These are phyloP conservation scores for Gari tellinella DNA, from an alignment of 2,888 invertebrate genomes.

Conservation along the genomic window DNA sequence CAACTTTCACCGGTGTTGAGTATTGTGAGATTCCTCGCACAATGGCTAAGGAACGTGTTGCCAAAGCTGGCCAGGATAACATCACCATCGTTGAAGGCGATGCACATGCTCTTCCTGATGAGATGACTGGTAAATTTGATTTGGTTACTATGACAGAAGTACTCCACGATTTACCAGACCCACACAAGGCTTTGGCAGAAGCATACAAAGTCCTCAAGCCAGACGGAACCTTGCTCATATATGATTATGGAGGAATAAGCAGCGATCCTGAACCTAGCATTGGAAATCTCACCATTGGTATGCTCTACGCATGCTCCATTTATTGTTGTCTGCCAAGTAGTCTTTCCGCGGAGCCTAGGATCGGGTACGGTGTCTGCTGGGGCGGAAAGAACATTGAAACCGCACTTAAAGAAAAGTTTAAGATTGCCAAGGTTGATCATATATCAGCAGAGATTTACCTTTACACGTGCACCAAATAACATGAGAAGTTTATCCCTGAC, in stretches of 20 bases:
- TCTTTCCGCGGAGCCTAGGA: neutral
- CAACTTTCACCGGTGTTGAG: conserved; percentile 35
- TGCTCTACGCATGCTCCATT: neutral
- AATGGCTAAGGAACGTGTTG: conserved; percentile 13
- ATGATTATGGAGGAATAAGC: neutral
- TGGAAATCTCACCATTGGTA: neutral
- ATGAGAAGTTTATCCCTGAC: too few species aligned
- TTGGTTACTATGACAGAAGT: conserved; percentile 37
- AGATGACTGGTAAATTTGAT: conserved; percentile 30
- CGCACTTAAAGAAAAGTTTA: neutral
- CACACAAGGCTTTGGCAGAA: neutral
- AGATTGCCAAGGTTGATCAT: neutral
- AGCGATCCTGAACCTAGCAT: neutral
- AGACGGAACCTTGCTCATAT: neutral
- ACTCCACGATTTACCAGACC: neutral
- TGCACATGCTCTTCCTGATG: conserved; percentile 32
- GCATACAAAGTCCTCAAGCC: neutral
- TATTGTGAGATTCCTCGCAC: conserved; percentile 10
- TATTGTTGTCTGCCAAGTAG: neutral
- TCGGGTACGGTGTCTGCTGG: neutral
- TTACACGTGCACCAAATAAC: too few species aligned
- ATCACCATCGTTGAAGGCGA: conserved; percentile 30
- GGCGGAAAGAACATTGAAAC: neutral
- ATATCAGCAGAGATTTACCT: too few species aligned
- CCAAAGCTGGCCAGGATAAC: conserved; percentile 14